phyloP scores from a whole-genome alignment of 2,797 vertebrate genomes.

The Megalops cyprinoides region DNA sequence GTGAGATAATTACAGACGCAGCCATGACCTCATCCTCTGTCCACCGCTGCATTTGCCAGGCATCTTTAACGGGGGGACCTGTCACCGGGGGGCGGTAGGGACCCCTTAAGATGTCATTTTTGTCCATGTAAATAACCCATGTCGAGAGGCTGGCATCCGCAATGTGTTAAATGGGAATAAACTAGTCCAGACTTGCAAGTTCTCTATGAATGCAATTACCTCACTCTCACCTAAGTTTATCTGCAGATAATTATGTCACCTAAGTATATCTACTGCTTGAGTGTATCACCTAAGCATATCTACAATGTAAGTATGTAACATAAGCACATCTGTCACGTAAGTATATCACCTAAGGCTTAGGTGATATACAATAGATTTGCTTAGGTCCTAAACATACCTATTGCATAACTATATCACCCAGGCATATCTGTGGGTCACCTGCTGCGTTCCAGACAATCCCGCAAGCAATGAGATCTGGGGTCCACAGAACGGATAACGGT shows the following conservation, averaged over 20 bases:
- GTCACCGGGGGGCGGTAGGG: background rate
- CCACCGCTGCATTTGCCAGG: background rate
- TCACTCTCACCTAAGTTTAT: background rate
- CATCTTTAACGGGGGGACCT: background rate
- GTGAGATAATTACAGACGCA: slow-evolving; percentile 57
- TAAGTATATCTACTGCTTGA: slow-evolving; percentile 35
- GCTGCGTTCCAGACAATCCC: slow-evolving; percentile 53
- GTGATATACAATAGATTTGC: background rate
- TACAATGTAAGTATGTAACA: slow-evolving; percentile 4
- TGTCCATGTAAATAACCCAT: background rate
- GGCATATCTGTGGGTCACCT: slow-evolving; percentile 37
- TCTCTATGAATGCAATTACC: slow-evolving; percentile 26
- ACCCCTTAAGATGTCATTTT: background rate
- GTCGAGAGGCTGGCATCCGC: slow-evolving; percentile 20
- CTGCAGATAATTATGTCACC: no score
- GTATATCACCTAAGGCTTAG: no score
- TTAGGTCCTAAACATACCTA: background rate
- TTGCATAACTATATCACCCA: slow-evolving; percentile 1
- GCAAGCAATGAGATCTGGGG: background rate
- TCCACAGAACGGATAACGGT: slow-evolving; percentile 41
- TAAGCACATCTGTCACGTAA: slow-evolving; percentile 36
- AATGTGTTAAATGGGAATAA: slow-evolving; percentile 27
- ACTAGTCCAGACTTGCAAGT: slow-evolving; percentile 1
- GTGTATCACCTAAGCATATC: slow-evolving; percentile 34
- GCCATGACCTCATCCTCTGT: slow-evolving; percentile 44